Evolutionary conservation across 1,140 invertebrate genomes (phyloP).

Genomic region (Papilio polyxenes): DNA sequence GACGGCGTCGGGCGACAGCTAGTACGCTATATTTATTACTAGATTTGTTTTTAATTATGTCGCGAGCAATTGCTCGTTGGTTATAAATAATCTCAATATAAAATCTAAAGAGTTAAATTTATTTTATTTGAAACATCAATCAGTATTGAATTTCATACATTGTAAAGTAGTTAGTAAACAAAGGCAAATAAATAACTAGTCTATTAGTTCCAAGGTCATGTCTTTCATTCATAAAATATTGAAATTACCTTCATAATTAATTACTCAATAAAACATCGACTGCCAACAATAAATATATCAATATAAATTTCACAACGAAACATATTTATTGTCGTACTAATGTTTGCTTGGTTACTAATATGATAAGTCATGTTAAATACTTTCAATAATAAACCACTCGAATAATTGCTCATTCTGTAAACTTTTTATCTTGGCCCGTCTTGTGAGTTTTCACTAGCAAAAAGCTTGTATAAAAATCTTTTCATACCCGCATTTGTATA

Average conservation of each 20-base stretch:
- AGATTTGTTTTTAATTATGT: too few species aligned
- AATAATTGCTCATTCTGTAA: too few species aligned
- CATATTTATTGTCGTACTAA: not conserved
- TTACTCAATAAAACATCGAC: slow-evolving; percentile 21
- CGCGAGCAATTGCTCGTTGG: too few species aligned
- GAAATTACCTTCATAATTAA: slow-evolving; percentile 30
- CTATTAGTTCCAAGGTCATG: slow-evolving; percentile 10
- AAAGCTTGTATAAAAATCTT: too few species aligned
- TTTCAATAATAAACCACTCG: too few species aligned
- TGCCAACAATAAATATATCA: slow-evolving; percentile 13
- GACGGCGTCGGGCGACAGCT: too few species aligned
- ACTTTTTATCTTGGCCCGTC: too few species aligned
- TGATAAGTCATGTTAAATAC: not conserved
- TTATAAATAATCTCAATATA: not conserved
- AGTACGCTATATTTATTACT: too few species aligned
- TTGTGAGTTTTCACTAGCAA: too few species aligned
- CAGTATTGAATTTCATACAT: not conserved
- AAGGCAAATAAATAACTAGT: slow-evolving; percentile 1
- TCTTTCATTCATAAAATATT: slow-evolving; percentile 20
- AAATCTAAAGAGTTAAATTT: not conserved
- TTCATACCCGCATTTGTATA: too few species aligned
- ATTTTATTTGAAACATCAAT: not conserved
- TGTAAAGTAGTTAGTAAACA: not conserved
- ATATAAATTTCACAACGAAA: not conserved
- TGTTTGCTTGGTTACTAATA: not conserved